These are phyloP conservation scores for Onychorhynchus coronatus DNA, from an alignment of 2,113 vertebrate genomes.

Conservation along the genomic window DNA sequence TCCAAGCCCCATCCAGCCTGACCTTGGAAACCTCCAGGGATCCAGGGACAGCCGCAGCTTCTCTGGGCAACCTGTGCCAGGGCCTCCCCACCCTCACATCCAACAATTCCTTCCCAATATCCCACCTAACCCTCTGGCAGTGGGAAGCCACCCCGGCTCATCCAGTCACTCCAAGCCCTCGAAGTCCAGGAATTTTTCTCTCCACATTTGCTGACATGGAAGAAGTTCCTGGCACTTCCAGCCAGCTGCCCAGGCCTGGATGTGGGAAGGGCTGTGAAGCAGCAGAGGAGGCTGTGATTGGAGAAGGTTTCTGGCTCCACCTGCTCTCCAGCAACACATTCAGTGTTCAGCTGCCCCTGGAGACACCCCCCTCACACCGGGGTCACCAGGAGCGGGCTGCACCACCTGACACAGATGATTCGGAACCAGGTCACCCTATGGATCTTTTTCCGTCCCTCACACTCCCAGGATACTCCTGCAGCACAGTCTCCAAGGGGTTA, in stretches of 20 bases:
- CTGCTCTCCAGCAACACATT: background rate
- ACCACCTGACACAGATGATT: background rate
- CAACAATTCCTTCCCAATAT: background rate
- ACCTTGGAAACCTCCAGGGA: background rate
- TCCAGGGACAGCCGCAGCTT: background rate
- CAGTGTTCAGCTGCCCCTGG: background rate
- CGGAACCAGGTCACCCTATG: background rate
- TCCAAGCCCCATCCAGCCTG: background rate
- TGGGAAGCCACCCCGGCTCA: background rate
- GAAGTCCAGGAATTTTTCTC: background rate
- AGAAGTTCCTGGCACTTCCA: background rate
- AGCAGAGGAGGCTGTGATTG: background rate
- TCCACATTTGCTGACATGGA: background rate
- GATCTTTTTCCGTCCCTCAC: background rate
- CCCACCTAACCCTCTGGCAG: background rate
- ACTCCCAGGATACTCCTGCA: background rate
- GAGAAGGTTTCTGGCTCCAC: background rate
- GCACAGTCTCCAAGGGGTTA: background rate
- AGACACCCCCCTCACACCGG: background rate
- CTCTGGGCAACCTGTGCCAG: background rate
- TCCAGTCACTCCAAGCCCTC: background rate
- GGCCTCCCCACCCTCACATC: background rate
- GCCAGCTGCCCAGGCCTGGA: background rate
- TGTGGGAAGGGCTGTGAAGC: background rate
- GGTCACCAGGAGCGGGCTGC: background rate